Base-by-base conservation (phyloP, 1,140 invertebrate genomes). In the Holcopasites calliopsidis region DNA sequence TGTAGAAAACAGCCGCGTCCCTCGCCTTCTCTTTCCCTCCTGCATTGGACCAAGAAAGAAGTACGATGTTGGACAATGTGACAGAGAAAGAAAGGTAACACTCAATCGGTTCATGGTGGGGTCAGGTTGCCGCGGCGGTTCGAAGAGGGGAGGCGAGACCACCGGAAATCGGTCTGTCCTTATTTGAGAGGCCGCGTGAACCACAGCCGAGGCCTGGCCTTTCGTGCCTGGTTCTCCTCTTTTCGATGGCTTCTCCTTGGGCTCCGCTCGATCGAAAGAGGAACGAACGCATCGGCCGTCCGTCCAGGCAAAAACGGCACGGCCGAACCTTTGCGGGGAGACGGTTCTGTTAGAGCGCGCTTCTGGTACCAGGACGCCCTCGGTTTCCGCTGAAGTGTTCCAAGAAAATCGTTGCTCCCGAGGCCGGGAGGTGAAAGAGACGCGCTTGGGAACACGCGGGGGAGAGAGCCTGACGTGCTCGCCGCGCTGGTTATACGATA, bases 161-260 rank as follows among this genome's bases (percentile, higher is more conserved):
- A 83, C 86, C 86, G 88, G 87, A 90, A 90, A 89, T 89, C 82
- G 81, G 88, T 88, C 85, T 85, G 72, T 88, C 83, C 83, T 88
- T 89, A 86, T 86, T 88, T 78, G 79, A 81, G 76, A 64, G 77
- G 38, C 80, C 83, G 83, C 80, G 83, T 87, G 86, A 88, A 88
- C 87, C 85, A 84, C 75, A 78, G 44, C n/a, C 61, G 38, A 55
- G 33, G 54, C 57, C 60, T 73, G 50, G 68, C 44, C 69, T 77
- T 84, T 69, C 72, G 66, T 81, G 62, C 61, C 64, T 47, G 52
- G 21, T 76, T 60, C 49, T 64, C 33, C 40, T 80, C 70, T 60
- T 76, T 72, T 74, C 70, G 64, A 71, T 68, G 58, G 74, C 80
- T 70, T 75, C 80, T 77, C 71, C 28, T 42, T 57, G 13, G 60